A percentile compares a stretch with the other conserved stretches of the same genome.
Evolutionary conservation across 2,797 vertebrate genomes (phyloP).

Genomic region (Nyctibius grandis): DNA sequence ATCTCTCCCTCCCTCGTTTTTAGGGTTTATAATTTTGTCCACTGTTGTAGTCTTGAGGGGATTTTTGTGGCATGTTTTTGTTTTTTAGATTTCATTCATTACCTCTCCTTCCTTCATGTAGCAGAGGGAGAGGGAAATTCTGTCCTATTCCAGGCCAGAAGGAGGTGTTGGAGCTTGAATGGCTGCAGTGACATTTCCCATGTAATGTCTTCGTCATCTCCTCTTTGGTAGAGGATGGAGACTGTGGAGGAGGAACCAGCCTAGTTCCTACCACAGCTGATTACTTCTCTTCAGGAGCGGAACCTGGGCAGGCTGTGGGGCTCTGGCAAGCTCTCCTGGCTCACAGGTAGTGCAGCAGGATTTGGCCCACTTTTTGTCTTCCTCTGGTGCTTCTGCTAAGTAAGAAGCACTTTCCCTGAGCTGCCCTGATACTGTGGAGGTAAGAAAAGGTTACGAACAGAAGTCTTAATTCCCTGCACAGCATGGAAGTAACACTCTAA

Average conservation of each 20-base stretch:
- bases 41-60: background rate
- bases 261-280: background rate
- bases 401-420: background rate
- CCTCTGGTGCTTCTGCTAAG: background rate
- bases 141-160: background rate
- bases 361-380: background rate
- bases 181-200: background rate
- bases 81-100: background rate
- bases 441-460: background rate
- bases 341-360: background rate
- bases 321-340: background rate
- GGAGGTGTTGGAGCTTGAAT: background rate
- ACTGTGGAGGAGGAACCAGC: rapidly evolving
- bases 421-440: background rate
- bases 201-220: background rate
- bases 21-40: background rate
- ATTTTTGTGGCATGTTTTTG: background rate
- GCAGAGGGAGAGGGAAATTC: background rate
- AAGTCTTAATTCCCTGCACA: background rate
- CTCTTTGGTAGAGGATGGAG: background rate
- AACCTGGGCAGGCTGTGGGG: background rate
- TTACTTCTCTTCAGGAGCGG: background rate
- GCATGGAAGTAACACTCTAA: background rate
- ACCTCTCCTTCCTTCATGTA: background rate
- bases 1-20: background rate